Base-by-base conservation (phyloP, 2,888 invertebrate genomes). In the Tiphia femorata region DNA sequence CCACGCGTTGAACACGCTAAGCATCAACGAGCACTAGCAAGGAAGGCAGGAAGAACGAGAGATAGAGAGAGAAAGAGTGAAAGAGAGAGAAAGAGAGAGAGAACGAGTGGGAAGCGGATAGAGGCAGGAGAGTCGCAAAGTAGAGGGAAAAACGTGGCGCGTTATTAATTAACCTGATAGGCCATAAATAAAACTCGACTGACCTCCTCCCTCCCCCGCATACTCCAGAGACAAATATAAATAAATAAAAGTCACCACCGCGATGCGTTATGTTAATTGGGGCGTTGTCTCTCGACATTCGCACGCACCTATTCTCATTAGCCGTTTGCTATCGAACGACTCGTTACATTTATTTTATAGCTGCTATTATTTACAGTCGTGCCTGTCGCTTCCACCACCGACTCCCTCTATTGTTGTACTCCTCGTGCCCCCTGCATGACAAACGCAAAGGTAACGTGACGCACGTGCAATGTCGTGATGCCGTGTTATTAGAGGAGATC, bases 261-360 rank as follows among this genome's bases (percentile, higher is more conserved):
- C 68, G 70, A 78, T 77, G 80, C 74, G 81, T 83, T 83, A 83
- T 81, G 82, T 82, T 83, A 83, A 83, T 83, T 83, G 80, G 82
- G 83, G 83, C 83, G 83, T 83, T 82, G 83, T 82, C 83, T 80
- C 76, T 40, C 58, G 70, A 72, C 63, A 74, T 74, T 63, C 64
- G 62, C 78, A 80, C 81, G 79, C 80, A 80, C 80, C 80, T 79
- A 80, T 77, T 80, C 73, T 81, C 80, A 81, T 82, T 80, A 81
- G 74, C 70, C 70, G 66, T 75, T 73, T 58, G 68, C 64, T 72
- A 79, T 79, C 74, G 76, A 74, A 75, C 67, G 38, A 65, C 72
- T 64, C 69, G 70, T 72, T 75, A 77, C 76, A 75, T 76, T 76
- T 75, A 76, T 78, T 77, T 75, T 71, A 73, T 71, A 76, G 67